Percentiles rank a stretch among this genome's conserved stretches.
phyloP scores from a whole-genome alignment of 2,888 invertebrate genomes.

The Trachelus iudaicus region DNA sequence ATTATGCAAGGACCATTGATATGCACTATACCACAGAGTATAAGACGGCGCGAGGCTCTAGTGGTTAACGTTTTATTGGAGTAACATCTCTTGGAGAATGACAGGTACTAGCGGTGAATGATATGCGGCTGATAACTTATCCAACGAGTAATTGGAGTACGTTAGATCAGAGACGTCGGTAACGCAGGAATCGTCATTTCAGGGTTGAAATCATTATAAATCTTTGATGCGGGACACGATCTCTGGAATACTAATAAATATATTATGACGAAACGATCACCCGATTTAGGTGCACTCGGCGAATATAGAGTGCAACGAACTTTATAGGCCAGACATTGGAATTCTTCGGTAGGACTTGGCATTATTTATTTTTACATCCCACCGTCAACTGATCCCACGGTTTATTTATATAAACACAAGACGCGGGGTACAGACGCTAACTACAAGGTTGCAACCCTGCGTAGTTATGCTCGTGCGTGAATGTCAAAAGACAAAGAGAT shows the following conservation, averaged over 20 bases:
- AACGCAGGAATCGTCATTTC: neutral
- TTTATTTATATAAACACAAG: neutral
- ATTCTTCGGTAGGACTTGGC: neutral
- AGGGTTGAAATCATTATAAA: neutral
- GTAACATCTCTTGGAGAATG: neutral
- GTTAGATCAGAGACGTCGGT: neutral
- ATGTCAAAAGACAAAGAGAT: neutral
- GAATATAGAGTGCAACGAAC: neutral
- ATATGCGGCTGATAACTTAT: neutral
- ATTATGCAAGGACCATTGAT: conserved; percentile 5
- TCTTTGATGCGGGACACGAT: neutral
- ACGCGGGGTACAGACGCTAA: neutral
- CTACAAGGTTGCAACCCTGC: neutral
- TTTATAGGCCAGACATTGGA: neutral
- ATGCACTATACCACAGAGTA: neutral
- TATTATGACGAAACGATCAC: neutral
- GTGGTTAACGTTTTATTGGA: neutral
- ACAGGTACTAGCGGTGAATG: neutral
- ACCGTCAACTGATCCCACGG: neutral
- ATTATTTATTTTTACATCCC: neutral
- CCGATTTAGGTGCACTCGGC: neutral
- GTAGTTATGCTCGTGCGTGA: neutral
- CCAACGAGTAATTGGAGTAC: neutral
- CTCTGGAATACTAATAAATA: neutral
- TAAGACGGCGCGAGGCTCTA: neutral